These are phyloP conservation scores for Poecilia gillii DNA, from an alignment of 2,797 vertebrate species.

Conservation along the genomic window DNA sequence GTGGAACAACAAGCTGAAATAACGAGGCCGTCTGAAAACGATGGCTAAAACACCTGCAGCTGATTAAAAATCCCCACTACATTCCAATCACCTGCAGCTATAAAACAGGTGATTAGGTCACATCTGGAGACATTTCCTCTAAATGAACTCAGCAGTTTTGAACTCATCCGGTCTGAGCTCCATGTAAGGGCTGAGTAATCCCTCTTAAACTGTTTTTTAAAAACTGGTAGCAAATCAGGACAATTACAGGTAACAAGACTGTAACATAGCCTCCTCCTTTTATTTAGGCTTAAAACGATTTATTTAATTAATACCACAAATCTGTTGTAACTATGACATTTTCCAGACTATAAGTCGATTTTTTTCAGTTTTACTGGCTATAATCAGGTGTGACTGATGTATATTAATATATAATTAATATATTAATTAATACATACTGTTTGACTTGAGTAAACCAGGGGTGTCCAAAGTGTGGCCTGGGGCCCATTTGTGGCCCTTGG, in stretches of 20 bases:
- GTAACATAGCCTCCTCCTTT: not conserved
- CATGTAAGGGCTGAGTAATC: not conserved
- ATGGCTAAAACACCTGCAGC: constrained; percentile 4
- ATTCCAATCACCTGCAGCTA: not conserved
- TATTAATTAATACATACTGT: no score
- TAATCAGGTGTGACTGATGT: no score
- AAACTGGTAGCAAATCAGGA: not conserved
- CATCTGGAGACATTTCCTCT: not conserved
- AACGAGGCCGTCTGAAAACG: constrained; percentile 13
- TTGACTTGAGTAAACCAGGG: no score
- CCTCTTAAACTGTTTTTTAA: not conserved
- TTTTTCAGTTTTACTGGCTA: no score
- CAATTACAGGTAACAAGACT: not conserved
- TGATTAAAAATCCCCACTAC: constrained; percentile 7
- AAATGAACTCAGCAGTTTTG: not conserved
- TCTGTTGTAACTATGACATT: not conserved
- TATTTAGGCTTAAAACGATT: not conserved
- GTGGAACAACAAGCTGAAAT: constrained; percentile 14
- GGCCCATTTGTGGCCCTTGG: no score
- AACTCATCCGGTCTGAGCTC: not conserved
- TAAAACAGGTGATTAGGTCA: constrained; percentile 11
- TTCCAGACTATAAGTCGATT: not conserved
- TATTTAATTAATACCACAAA: not conserved
- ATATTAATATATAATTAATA: no score
- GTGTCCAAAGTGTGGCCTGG: no score